These are phyloP conservation scores for Aviceda subcristata DNA, from an alignment of 2,113 vertebrate species.

Conservation along the genomic window DNA sequence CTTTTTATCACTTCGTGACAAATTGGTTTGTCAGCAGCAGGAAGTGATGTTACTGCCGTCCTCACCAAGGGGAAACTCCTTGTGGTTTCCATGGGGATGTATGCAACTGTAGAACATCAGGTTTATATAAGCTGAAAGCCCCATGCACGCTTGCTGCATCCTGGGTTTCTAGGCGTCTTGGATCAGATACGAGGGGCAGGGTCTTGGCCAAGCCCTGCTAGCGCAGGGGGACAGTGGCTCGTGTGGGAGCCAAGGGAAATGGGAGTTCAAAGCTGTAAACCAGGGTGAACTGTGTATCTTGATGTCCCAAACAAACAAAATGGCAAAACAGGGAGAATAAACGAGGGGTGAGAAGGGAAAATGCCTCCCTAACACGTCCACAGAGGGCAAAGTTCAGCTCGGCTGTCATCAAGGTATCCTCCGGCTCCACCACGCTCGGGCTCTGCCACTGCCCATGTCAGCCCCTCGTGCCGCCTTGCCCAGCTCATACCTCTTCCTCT, in stretches of 20 bases:
- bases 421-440: background rate
- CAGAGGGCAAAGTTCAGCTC: background rate
- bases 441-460: background rate
- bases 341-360: background rate
- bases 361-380: background rate
- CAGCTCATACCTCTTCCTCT: background rate
- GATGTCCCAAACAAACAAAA: background rate
- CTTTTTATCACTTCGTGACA: conserved; percentile 66
- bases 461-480: background rate
- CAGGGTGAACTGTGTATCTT: background rate
- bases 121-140: conserved; percentile 64
- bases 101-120: conserved; percentile 35
- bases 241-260: fast-evolving
- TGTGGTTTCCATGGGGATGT: conserved; percentile 71
- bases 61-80: conserved; percentile 79
- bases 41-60: conserved; percentile 77
- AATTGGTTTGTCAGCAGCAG: conserved; percentile 81
- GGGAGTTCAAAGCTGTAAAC: background rate
- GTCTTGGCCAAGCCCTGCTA: background rate
- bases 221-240: fast-evolving
- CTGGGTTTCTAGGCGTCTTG: background rate
- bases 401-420: background rate
- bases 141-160: background rate
- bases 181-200: background rate
- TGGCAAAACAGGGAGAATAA: background rate